A percentile compares a stretch with the other conserved stretches of the same genome.
Evolutionary conservation across 1,140 invertebrate species (phyloP).

Genomic region (Gryon sp.): DNA sequence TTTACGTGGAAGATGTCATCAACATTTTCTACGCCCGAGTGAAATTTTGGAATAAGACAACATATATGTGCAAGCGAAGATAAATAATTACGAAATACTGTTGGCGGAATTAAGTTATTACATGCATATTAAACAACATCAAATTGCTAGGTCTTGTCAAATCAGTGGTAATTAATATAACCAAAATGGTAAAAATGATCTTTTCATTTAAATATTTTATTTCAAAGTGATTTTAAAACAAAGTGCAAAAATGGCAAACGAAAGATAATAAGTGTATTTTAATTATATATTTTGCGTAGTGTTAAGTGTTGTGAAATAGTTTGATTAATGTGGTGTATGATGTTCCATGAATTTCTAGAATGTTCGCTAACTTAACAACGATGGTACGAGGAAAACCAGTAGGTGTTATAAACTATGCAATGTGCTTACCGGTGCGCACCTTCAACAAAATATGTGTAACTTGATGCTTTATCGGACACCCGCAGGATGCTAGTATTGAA

Average conservation of each 20-base stretch:
- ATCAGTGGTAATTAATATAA: no score
- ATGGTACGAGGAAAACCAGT: background rate
- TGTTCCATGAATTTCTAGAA: conserved; percentile 38
- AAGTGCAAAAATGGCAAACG: no score
- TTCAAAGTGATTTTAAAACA: no score
- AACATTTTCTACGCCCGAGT: conserved; percentile 24
- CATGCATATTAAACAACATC: conserved; percentile 8
- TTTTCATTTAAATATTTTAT: no score
- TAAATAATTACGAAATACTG: conserved; percentile 22
- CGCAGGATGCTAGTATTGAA: conserved; percentile 26
- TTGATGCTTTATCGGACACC: conserved; percentile 30
- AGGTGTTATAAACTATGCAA: conserved; percentile 45
- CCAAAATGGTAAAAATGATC: no score
- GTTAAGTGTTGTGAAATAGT: conserved; percentile 34
- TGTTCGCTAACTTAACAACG: conserved; percentile 27
- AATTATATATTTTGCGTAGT: background rate
- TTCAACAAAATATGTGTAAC: conserved; percentile 37
- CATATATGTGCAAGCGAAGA: conserved; percentile 5
- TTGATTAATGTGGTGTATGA: conserved; percentile 22
- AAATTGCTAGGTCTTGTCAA: no score
- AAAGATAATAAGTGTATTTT: background rate
- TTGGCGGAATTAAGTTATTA: conserved; percentile 18
- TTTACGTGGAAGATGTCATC: conserved; percentile 38
- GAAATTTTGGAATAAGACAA: conserved; percentile 29
- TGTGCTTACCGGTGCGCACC: conserved; percentile 19